Base-by-base conservation (phyloP, 1,140 invertebrate genomes). In the Meloidogyne floridensis region DNA sequence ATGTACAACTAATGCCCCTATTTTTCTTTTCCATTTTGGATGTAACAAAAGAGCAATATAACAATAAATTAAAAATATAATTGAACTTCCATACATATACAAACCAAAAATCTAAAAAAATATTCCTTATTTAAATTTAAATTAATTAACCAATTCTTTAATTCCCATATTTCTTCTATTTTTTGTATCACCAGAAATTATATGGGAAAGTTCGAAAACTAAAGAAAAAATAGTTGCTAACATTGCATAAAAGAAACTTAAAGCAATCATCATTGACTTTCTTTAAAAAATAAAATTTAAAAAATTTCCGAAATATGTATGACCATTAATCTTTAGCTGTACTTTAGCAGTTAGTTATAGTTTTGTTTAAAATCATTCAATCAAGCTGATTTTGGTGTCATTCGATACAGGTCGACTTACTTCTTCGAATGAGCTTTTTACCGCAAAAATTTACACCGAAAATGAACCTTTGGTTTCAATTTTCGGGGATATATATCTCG, bases 1-100 rank as follows among this genome's bases (percentile, higher is more conserved):
- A 59, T 59, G 56, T 18, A 20, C 10, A 54, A 79, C 10, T 71
- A 79, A 71, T 51, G 54, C 65, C 5, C 59, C 59, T 72, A 79
- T 79, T 79, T 81, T 84, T 47, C 43, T 73, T 75, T 78, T 81
- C 94, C 81, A 90, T 93, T 91, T 94, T 94, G 91, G 87, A 80
- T 96, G 95, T 92, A 95, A 94, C 80, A 98, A 93, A 81, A 98
- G 92, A 92, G 97, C 98, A 91, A 95, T 95, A 92, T 97, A 97
- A 72, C 97, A 95, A 91, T 98, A 98, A 84, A 97, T 92, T 85
- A 98, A 93, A 92, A 98, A 98, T 82, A 97, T 91, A 89, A 98
- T 95, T 91, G 95, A 97, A 91, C 94, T 93, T 84, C 94, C 94
- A 91, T 98, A 98, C 72, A 98, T 93, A 91, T 97, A 98, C 72